Evolutionary conservation across 2,797 vertebrate genomes (phyloP), one percentile per base, ranked within the genome.

Genomic region (Cuniculus paca): DNA sequence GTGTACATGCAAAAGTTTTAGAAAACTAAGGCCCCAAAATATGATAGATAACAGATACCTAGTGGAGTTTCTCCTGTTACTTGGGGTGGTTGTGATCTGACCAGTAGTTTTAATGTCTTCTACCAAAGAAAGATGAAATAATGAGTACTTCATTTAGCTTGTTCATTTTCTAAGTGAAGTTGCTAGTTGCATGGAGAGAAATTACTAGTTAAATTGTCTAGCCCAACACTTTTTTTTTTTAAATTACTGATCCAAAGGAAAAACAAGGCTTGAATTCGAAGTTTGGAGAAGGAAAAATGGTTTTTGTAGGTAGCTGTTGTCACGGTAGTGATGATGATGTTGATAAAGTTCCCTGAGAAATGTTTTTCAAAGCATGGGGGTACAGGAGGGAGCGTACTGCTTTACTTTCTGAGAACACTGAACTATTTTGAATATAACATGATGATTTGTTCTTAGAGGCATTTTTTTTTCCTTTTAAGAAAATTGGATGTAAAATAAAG

Each of bases 401-500:
- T 74, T 82, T 90, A 42, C 9, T 65, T 95, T 88, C 87, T 74
- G 75, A 39, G 36, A 94, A 31, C 36, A 93, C 31, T 50, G 60
- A 95, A 31, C 22, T 79, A 61, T 95, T 93, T 70, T 61, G 34
- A 93, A 75, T 91, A 58, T 84, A 75, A 91, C 78, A 78, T 82
- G 39, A 89, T 12, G 54, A 54, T 88, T 83, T n/a, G 16, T 78
- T 78, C 68, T 63, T 83, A 60, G 54, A 87, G 20, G 68, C 6
- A 56, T 68, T 82, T 93, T 82, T 94, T 81, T 90, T 80, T 85
- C 70, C 86, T 87, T n/a, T 34, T 79, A 79, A 87, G 78, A 84
- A 87, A 85, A 87, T 92, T 60, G 20, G 96, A 88, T 79, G 50
- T 61, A 90, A 96, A 92, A 88, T 80, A 68, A 97, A 78, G 13